Evolutionary conservation across 1,140 invertebrate genomes (phyloP), one percentile per base, ranked within the genome.

Genomic region (Camponotus vicinus): DNA sequence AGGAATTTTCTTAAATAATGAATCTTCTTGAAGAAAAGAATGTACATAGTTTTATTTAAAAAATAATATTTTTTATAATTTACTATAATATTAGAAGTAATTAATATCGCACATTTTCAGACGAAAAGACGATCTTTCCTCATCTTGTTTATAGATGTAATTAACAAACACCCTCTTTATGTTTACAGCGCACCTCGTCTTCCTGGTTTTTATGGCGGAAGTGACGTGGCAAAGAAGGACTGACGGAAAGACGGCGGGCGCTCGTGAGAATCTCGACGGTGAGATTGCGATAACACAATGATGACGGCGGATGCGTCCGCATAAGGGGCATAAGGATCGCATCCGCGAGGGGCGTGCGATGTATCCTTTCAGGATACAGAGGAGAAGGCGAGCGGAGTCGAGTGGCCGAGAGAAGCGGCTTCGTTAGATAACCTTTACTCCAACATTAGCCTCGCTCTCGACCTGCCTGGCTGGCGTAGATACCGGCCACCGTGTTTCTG

Each of bases 381-480:
- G 27, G 79, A 83, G 79, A 73, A 83, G 79, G 40, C 79, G 69
- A 61, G 79, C 40, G 32, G 3, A 71, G 5, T 21, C 42, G n/a
- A 49, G 40, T 9, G 40, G 5, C 42, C 42, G n/a, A 49, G 40
- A n/a, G 40, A 40, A 71, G 70, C 70, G 49, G 55, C 15, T 83
- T 83, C 69, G 69, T 83, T 83, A 83, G 79, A 83, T 83, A 83
- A 83, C 69, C 79, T 83, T 83, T 83, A 83, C 55, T 80, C 66
- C 79, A 63, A 52, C 69, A 75, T 83, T 75, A 83, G 79, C 79
- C 79, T 75, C 79, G 79, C 69, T 71, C 79, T 82, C 79, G 52
- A 73, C 67, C 79, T 83, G 69, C 40, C 69, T 52, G 73, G 40
- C 69, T 45, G 40, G 11, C 66, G 21, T n/a, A 61, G 66, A 59